Evolutionary conservation across 2,888 invertebrate species (phyloP), one percentile per base, ranked within the genome.

Genomic region (Athripsodes cinereus): DNA sequence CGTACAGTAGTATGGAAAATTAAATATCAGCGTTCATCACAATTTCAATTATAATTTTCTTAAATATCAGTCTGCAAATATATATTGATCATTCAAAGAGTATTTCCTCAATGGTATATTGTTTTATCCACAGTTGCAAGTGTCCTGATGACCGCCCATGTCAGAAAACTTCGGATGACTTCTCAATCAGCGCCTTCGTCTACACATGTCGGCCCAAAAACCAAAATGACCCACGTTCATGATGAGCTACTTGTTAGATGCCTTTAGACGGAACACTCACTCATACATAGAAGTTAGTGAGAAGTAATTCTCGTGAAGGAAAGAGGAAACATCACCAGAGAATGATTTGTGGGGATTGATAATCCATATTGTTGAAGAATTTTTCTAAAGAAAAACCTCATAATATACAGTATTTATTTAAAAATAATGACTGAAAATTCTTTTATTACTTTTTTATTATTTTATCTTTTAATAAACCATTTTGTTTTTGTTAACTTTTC

Each of bases 141-240:
- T 84, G 84, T 62, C 68, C 73, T 0, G 63, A 67, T 20, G 74
- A 71, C 35, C 69, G 69, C 50, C 71, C 69, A 52, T 84, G 84
- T 66, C 66, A 78, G 1, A 70, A 76, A 53, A 72, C 73, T 16
- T 77, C 79, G 21, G 84, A 84, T 64, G 82, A 83, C 65, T 69
- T 84, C 18, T 80, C 81, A 13, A 77, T 80, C 22, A 74, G 76
- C 51, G 82, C 83, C 1, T 84, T 78, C 66, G 81, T 83, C 0
- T 83, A 83, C 68, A 73, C 77, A 50, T 84, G 84, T 69, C 40
- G 5, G 40, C 40, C 40, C 13, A 40, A 40, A 16, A 40, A 40
- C 13, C 40, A 40, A 40, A 40, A 40, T 16, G 40, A 40, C 40
- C 40, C 40, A 40, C 3, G 40, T 16, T 40, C 40, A 40, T 40